Evolutionary conservation across 2,888 invertebrate species (phyloP), one percentile per base, ranked within the genome.

Genomic region (Agrochola macilenta): DNA sequence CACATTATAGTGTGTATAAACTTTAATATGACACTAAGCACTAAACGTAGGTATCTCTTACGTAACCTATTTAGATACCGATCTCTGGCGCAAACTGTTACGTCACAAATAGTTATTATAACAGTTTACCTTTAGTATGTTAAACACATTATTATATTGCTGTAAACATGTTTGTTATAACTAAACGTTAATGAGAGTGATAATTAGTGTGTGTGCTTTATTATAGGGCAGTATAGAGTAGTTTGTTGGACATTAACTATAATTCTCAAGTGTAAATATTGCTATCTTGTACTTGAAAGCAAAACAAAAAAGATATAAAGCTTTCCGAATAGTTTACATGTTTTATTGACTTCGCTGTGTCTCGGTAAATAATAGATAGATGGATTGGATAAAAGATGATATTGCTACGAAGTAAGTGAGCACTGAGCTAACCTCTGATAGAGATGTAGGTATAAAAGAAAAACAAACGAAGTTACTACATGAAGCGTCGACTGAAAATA

Each of bases 91-190:
- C 39, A 74, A 60, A 52, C 4, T 72, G 58, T 79, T 61, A 73
- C 64, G 78, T 70, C 66, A 76, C 70, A 68, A 78, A 71, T 78
- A 73, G 78, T 83, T 84, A 77, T 63, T 74, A 57, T 78, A 69
- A 71, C 71, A 52, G 11, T 57, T 26, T 23, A 69, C 23, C 35
- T 78, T 54, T 52, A 63, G 20, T 43, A 58, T 73, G 35, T 58
- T 39, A 49, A 63, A 58, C 72, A 49, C n/a, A 54, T 63, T 64
- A 69, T 52, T 49, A 74, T 74, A 63, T 35, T 54, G 43, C 20
- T 71, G 20, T 52, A n/a, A 60, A 23, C 39, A 23, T 52, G 54
- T 69, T 46, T 5, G n/a, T 58, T 68, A 14, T 58, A 68, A 35
- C 11, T 54, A 52, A 57, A 39, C 49, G 35, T 30, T 60, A 74